Base-by-base conservation (phyloP, 1,140 invertebrate genomes). In the Saxidomus purpurata region DNA sequence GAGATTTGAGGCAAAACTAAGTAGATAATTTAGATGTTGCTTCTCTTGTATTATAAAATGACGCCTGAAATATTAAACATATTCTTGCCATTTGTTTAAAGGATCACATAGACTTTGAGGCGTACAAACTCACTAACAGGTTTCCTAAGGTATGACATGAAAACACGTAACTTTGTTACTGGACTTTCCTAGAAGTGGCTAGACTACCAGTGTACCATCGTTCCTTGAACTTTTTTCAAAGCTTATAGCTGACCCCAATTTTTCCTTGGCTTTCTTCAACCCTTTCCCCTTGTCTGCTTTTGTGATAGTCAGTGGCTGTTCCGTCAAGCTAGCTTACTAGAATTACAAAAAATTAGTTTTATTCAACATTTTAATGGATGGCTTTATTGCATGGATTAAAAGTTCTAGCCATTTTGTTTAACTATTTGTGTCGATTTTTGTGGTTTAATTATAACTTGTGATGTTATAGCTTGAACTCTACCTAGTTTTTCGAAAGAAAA, bases 41-140 rank as follows among this genome's bases (percentile, higher is more conserved):
- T n/a, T n/a, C n/a, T n/a, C n/a, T n/a, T n/a, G n/a, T n/a, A n/a
- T n/a, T n/a, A n/a, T n/a, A n/a, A n/a, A n/a, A n/a, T n/a, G n/a
- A n/a, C n/a, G n/a, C n/a, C n/a, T n/a, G n/a, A n/a, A n/a, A n/a
- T n/a, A n/a, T n/a, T n/a, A n/a, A n/a, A 43, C 43, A 8, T 43
- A 8, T 15, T 43, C 43, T 71, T 38, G 67, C 36, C 15, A 59
- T 55, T 82, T 69, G 19, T 71, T 85, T 85, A 25, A 84, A 85
- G 82, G 82, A 31, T 47, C n/a, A 28, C 3, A 47, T 85, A 28
- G 63, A 85, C 47, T 85, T 85, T 85, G 82, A 85, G 59, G 82
- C 82, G n/a, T 85, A 85, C 82, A 85, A 71, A 85, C 59, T 85
- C 17, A 11, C 52, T 40, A 85, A 52, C 25, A 71, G 49, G n/a